Conservation (phyloP, 1,140 invertebrate species). For the Agraylea sexmaculata region DNA sequence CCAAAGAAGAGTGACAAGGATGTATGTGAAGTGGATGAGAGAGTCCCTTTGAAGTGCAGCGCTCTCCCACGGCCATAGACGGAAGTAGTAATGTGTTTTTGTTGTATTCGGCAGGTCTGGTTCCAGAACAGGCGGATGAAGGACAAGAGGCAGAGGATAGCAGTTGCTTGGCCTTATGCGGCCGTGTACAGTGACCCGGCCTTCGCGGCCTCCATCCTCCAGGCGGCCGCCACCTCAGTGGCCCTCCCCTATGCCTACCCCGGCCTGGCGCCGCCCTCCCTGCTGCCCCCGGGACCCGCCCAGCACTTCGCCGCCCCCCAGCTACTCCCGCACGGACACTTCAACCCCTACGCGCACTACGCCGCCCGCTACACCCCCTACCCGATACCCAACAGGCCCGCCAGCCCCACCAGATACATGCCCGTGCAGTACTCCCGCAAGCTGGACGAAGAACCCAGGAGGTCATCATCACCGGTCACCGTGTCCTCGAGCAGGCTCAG, state of each 20-base stretch:
- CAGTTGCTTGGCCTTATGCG: slow-evolving; percentile 87
- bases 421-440: slow-evolving; percentile 21
- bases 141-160: slow-evolving; percentile 88
- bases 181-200: slow-evolving; percentile 86
- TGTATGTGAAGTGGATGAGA: too few relatives aligned
- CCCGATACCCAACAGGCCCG: slow-evolving; percentile 22
- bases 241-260: slow-evolving; percentile 47
- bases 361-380: slow-evolving; percentile 31
- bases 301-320: slow-evolving; percentile 34
- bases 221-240: slow-evolving; percentile 66
- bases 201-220: slow-evolving; percentile 80
- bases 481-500: slow-evolving; percentile 17
- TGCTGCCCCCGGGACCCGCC: slow-evolving; percentile 31
- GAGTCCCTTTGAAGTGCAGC: too few relatives aligned
- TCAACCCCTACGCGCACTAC: slow-evolving; percentile 24
- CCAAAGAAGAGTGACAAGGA: too few relatives aligned
- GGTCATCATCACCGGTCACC: slow-evolving; percentile 15
- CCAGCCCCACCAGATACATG: slow-evolving; percentile 15
- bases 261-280: slow-evolving; percentile 34
- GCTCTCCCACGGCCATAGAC: too few relatives aligned
- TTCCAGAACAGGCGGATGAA: slow-evolving; percentile 99
- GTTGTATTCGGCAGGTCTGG: slow-evolving; percentile 71
- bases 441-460: slow-evolving; percentile 14
- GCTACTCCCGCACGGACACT: slow-evolving; percentile 28
- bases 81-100: too few relatives aligned